Evolutionary conservation across 1,140 invertebrate species (phyloP).

Genomic region (Phenacoccus solenopsis): DNA sequence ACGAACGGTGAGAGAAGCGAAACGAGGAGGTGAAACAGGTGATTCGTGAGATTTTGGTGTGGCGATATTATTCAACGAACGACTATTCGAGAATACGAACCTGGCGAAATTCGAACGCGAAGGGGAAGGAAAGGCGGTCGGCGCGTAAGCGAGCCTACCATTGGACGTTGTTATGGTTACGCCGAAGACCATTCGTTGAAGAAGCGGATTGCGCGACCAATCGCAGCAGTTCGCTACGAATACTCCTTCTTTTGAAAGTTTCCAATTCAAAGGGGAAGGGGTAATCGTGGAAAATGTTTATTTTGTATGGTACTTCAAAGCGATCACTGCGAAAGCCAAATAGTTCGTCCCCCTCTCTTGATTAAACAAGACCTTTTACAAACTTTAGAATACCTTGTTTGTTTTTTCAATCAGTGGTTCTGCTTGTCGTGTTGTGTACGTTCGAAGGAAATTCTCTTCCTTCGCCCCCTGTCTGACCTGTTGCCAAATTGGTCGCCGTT

Average conservation of each 20-base stretch:
- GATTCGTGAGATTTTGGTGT: no score
- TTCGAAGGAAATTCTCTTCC: background rate
- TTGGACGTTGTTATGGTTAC: no score
- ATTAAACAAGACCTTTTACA: conserved; percentile 14
- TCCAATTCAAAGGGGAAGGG: background rate
- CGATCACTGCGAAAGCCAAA: conserved; percentile 7
- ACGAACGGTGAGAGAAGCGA: no score
- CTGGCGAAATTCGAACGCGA: no score
- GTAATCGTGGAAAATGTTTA: no score
- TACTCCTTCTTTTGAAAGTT: no score
- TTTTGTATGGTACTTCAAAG: background rate
- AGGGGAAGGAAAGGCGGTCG: no score
- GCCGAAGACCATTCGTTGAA: background rate
- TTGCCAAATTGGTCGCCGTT: conserved; percentile 14
- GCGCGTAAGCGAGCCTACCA: no score
- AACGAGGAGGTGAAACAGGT: no score
- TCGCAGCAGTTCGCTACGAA: background rate
- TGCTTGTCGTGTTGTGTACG: conserved; percentile 12
- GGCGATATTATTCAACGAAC: no score
- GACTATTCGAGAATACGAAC: no score
- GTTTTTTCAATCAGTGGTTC: conserved; percentile 17
- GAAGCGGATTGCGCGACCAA: background rate
- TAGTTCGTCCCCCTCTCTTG: conserved; percentile 12
- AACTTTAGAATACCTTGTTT: conserved; percentile 13
- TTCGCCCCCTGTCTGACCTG: background rate